Evolutionary conservation across 2,888 invertebrate species (phyloP).

Genomic region (Branchipolynoe longqiensis): DNA sequence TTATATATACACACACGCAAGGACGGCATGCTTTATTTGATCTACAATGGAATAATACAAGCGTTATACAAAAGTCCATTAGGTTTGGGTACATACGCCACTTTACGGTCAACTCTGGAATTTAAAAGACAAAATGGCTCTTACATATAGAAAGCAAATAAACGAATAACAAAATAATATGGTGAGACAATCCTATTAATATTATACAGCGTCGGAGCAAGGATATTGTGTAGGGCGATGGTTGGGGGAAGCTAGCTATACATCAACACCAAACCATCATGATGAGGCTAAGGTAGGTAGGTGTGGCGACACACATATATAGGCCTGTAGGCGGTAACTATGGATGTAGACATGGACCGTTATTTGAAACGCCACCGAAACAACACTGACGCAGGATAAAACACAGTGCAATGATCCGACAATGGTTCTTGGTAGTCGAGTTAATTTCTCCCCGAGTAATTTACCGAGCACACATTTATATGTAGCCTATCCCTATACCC

Average conservation of each 20-base stretch:
- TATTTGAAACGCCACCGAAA: too few species aligned
- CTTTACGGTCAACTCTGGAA: slow-evolving; percentile 53
- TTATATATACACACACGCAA: neutral
- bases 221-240: too few species aligned
- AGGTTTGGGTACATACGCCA: slow-evolving; percentile 38
- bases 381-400: too few species aligned
- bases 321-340: too few species aligned
- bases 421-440: too few species aligned
- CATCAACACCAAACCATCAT: neutral
- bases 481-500: too few species aligned
- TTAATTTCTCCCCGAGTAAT: too few species aligned
- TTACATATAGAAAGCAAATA: slow-evolving; percentile 17
- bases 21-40: slow-evolving; percentile 29
- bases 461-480: too few species aligned
- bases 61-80: slow-evolving; percentile 32
- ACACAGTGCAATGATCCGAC: too few species aligned
- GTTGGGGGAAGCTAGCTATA: neutral
- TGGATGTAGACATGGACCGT: too few species aligned
- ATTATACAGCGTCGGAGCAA: neutral
- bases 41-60: slow-evolving; percentile 1
- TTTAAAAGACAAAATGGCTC: slow-evolving; percentile 44
- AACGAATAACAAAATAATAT: neutral
- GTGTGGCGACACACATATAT: too few species aligned
- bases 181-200: neutral
- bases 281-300: too few species aligned